phyloP scores from a whole-genome alignment of 1,140 invertebrate species.

The Aricia agestis region DNA sequence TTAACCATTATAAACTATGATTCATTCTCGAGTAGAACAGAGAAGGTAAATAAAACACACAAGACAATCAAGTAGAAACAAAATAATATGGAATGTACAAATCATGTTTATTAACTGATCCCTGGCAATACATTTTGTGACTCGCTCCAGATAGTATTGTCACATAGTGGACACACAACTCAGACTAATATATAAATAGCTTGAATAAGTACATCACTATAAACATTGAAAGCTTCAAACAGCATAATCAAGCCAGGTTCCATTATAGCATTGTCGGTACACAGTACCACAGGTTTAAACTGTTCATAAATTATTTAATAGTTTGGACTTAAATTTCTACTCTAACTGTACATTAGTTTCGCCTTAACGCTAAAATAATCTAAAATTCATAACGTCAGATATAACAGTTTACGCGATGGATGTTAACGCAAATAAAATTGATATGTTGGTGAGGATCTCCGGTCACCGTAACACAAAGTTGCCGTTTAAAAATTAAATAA shows the following conservation, averaged over 20 bases:
- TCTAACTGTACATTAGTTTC: conserved; percentile 78
- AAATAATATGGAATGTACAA: conserved; percentile 83
- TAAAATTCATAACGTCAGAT: conserved; percentile 73
- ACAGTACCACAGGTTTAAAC: conserved; percentile 63
- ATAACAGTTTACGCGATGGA: conserved; percentile 49
- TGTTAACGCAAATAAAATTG: conserved; percentile 56
- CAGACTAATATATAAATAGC: conserved; percentile 40
- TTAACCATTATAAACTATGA: conserved; percentile 37
- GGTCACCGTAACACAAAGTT: conserved; percentile 56
- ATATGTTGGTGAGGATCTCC: conserved; percentile 58
- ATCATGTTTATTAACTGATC: conserved; percentile 78
- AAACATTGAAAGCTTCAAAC: conserved; percentile 71
- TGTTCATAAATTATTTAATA: conserved; percentile 70
- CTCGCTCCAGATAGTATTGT: conserved; percentile 52
- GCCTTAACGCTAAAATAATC: conserved; percentile 77
- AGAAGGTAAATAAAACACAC: conserved; percentile 72
- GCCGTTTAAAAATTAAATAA: conserved; percentile 56
- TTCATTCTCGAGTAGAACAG: conserved; percentile 56
- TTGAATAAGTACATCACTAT: conserved; percentile 69
- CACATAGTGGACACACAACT: conserved; percentile 46
- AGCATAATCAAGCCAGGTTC: conserved; percentile 64
- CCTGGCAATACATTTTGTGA: conserved; percentile 76
- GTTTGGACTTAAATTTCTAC: conserved; percentile 76
- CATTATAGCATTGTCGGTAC: conserved; percentile 58
- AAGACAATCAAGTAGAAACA: conserved; percentile 74